Conservation (phyloP, 1,140 invertebrate genomes). For the Papilio polytes region DNA sequence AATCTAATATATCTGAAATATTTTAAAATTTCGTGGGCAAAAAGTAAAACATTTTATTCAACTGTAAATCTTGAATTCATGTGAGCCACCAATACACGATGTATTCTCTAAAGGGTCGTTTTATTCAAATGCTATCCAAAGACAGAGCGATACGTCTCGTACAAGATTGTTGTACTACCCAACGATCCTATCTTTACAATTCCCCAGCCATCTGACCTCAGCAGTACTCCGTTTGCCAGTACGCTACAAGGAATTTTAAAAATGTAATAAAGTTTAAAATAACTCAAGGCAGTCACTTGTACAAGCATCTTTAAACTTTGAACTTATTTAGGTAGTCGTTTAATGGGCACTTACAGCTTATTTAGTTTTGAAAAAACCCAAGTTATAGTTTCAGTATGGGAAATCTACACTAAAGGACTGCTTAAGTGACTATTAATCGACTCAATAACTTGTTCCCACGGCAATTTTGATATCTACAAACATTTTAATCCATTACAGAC, state of each 20-base stretch:
- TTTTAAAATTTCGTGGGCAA: background rate
- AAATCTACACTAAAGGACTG: too few species aligned
- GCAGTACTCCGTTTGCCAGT: background rate
- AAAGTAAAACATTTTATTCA: conserved; percentile 5
- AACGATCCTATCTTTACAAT: conserved; percentile 34
- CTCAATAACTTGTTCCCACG: too few species aligned
- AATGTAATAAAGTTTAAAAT: background rate
- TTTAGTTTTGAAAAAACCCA: too few species aligned
- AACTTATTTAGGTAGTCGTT: background rate
- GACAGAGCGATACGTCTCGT: conserved; percentile 25
- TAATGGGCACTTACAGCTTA: too few species aligned
- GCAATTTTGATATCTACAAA: too few species aligned
- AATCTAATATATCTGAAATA: too few species aligned
- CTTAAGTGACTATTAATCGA: too few species aligned
- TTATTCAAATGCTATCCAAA: conserved; percentile 36
- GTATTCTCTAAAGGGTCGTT: conserved; percentile 32
- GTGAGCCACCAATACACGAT: conserved; percentile 19
- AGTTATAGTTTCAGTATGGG: too few species aligned
- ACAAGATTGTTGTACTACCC: conserved; percentile 27
- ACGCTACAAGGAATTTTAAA: background rate
- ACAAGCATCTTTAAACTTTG: background rate
- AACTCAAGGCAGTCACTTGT: background rate
- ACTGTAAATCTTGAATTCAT: conserved; percentile 29
- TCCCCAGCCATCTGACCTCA: conserved; percentile 33
- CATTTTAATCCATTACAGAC: too few species aligned